Evolutionary conservation across 2,888 invertebrate species (phyloP).

Genomic region (Hybos culiciformis): DNA sequence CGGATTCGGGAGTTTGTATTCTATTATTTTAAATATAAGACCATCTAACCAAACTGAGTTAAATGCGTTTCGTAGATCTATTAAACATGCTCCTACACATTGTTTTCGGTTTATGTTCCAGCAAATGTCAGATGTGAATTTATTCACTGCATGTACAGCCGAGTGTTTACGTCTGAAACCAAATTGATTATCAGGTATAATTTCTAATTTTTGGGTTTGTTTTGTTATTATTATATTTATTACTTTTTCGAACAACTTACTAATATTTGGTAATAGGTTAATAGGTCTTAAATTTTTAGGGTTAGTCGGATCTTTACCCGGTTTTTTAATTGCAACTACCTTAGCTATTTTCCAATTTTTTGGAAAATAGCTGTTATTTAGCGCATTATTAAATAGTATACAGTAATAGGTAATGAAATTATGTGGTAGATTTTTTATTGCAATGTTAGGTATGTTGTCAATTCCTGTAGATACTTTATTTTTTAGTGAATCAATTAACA

Average conservation of each 20-base stretch:
- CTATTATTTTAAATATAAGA: neutral
- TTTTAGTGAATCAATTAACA: too few species aligned
- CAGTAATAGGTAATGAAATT: neutral
- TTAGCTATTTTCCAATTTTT: neutral
- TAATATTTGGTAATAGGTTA: neutral
- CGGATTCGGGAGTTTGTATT: neutral
- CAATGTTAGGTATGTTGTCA: neutral
- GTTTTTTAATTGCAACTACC: neutral
- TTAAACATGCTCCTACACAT: neutral
- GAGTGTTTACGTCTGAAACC: neutral
- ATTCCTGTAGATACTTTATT: neutral
- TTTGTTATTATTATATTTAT: neutral
- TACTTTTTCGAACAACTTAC: neutral
- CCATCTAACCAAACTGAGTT: neutral
- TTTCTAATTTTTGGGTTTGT: neutral
- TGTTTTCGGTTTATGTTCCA: neutral
- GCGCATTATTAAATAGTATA: neutral
- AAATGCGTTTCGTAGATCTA: neutral
- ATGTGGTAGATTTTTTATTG: neutral
- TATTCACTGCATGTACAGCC: neutral
- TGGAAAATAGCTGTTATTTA: neutral
- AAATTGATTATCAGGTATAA: neutral
- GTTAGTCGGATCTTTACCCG: neutral
- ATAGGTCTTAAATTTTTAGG: neutral
- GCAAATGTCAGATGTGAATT: neutral